Percentiles rank a stretch among this genome's conserved stretches.
Evolutionary conservation across 2,888 invertebrate species (phyloP).

Genomic region (Polyploca ridens): DNA sequence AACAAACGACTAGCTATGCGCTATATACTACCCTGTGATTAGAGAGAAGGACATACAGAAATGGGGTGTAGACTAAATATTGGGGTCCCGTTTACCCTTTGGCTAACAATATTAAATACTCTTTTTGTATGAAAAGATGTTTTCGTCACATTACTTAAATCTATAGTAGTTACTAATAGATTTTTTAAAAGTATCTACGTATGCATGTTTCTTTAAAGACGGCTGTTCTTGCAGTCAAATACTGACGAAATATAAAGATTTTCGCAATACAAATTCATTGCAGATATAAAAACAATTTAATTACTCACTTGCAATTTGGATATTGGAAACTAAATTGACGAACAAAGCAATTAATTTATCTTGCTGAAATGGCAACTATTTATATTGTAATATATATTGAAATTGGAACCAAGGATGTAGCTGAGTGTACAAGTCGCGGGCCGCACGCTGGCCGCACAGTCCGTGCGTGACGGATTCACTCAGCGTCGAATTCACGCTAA

Average conservation of each 20-base stretch:
- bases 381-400: not conserved
- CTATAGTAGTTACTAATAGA: too few relatives aligned
- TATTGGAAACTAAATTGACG: not conserved
- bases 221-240: not conserved
- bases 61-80: too few relatives aligned
- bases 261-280: not conserved
- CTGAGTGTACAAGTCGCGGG: slow-evolving; percentile 27
- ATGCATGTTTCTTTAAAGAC: not conserved
- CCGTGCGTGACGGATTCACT: slow-evolving; percentile 83
- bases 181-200: too few relatives aligned
- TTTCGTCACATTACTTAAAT: too few relatives aligned
- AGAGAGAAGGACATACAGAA: too few relatives aligned
- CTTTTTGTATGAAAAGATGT: too few relatives aligned
- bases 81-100: too few relatives aligned
- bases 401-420: not conserved
- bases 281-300: not conserved
- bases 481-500: slow-evolving; percentile 82
- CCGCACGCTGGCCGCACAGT: slow-evolving; percentile 39
- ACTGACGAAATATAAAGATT: not conserved
- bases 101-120: too few relatives aligned
- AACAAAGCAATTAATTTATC: not conserved
- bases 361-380: not conserved
- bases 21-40: too few relatives aligned
- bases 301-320: not conserved
- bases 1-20: too few relatives aligned